Evolutionary conservation across 2,888 invertebrate species (phyloP), one percentile per base, ranked within the genome.

Genomic region (Temnothorax ravouxi): DNA sequence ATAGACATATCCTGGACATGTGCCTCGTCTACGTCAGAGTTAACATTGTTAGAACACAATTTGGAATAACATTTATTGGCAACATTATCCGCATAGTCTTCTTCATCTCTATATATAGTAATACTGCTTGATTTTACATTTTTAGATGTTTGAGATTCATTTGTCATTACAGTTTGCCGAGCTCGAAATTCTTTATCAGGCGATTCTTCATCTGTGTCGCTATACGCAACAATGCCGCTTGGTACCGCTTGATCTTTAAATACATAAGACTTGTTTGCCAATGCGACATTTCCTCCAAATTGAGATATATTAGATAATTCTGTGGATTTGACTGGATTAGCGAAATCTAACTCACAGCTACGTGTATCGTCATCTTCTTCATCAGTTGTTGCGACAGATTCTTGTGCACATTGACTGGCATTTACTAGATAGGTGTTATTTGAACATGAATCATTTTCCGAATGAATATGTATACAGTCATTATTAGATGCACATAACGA

Each of bases 1-100:
- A 87, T 87, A 56, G 77, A 82, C 3, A 71, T 61, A 66, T 67
- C 59, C 18, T 80, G 62, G 77, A 21, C 3, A 61, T 44, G 61
- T n/a, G 75, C 84, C 4, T 34, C 9, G 29, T 83, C 44, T 4
- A 79, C 50, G 44, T 84, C 56, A 64, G 0, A 21, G 8, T 67
- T 34, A 8, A 67, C 11, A n/a, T 74, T 67, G 13, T 59, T 56
- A 41, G n/a, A 13, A 69, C 47, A 21, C 9, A 41, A 44, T 2
- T 62, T 1, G 11, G 61, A 61, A 21, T 21, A 47, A 29, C 9
- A 13, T 4, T 29, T 50, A 21, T 6, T 25, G 1, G 34, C 4
- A 38, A 18, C 15, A 18, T 47, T n/a, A 66, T 25, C 21, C 59
- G 18, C 1, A 34, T 9, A 44, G 0, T 11, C 6, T 21, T 75